Base-by-base conservation (phyloP, 2,797 vertebrate species). In the Enteromius paludinosus region DNA sequence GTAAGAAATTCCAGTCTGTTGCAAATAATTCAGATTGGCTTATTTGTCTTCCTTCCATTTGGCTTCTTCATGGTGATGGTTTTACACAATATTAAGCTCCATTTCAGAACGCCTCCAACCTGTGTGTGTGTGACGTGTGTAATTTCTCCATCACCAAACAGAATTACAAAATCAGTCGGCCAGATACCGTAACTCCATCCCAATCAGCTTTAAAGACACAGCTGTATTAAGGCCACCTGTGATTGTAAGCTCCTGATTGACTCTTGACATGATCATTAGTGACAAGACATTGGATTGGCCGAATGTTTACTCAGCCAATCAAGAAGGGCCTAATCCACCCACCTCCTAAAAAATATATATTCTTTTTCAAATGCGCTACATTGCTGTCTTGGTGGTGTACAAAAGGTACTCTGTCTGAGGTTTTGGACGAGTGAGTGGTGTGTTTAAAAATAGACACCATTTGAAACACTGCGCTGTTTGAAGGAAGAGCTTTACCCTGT, bases 331-430 rank as follows among this genome's bases (percentile, higher is more conserved):
- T 83, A 84, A 85, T 84, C 87, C 84, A 88, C 84, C 86, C 89
- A 85, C 88, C 84, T 89, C 87, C 90, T 92, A 87, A 88, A 87
- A 93, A 92, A 93, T 88, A 89, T 88, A 89, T 85, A 89, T 86
- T 85, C 89, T 78, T 65, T 83, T 89, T 88, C 88, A 83, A 91
- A 84, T 90, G 88, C 88, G 90, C 90, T 92, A 91, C 92, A 93
- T 91, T 90, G 89, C 89, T 90, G 88, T 90, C 86, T 90, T 90
- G 87, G 89, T 89, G 65, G 88, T 90, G 87, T 86, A 94, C 94
- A 95, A 95, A 95, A 95, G 94, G 87, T 90, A 89, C 91, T 94
- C 92, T 95, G 94, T 95, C 89, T 93, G 77, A 47, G 90, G 92
- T 66, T 89, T 92, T 94, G 95, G 93, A 94, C 92, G 91, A 93